Evolutionary conservation across 2,113 vertebrate species (phyloP).

Genomic region (Cercopithecus mona): DNA sequence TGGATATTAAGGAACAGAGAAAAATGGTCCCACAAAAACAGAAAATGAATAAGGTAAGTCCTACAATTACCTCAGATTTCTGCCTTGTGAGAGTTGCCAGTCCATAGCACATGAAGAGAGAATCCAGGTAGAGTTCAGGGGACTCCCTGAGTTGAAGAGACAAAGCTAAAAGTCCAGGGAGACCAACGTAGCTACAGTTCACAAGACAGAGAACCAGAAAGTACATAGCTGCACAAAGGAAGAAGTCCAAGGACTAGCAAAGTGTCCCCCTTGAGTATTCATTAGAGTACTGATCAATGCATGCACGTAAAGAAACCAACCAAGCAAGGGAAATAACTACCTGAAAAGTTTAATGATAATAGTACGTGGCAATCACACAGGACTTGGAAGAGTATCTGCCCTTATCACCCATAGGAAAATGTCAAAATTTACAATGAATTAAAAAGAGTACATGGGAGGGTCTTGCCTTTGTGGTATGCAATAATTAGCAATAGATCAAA

Average conservation of each 20-base stretch:
- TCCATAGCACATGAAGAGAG: neutral
- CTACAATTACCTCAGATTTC: neutral
- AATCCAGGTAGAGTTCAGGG: neutral
- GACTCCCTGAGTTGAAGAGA: neutral
- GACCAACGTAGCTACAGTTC: neutral
- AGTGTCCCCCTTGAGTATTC: neutral
- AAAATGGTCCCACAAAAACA: neutral
- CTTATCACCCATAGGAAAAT: neutral
- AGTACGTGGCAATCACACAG: neutral
- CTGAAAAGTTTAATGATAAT: neutral
- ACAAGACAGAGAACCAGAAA: neutral
- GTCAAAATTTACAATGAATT: neutral
- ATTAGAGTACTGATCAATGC: neutral
- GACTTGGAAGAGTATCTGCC: neutral
- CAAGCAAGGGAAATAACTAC: neutral
- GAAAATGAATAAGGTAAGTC: neutral
- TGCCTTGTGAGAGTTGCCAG: neutral
- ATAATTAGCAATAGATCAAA: neutral
- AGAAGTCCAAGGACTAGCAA: neutral
- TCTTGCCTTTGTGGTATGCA: neutral
- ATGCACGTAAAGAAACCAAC: neutral
- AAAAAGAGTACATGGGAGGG: neutral
- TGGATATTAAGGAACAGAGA: neutral
- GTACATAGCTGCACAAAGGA: neutral
- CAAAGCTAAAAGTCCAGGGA: neutral